Base-by-base conservation (phyloP, 2,888 invertebrate genomes). In the Lepas anatifera region DNA sequence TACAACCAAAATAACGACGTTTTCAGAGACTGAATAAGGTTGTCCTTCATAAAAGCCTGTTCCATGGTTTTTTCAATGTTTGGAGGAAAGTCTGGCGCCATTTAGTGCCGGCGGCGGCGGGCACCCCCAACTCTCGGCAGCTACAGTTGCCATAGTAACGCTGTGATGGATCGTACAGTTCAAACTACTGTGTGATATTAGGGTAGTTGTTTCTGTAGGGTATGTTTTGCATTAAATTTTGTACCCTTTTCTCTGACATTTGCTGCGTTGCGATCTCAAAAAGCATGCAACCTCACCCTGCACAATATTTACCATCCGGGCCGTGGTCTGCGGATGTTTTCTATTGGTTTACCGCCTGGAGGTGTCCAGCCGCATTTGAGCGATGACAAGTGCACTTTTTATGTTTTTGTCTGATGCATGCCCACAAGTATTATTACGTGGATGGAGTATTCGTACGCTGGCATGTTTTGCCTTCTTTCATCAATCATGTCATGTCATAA, bases 121-220 rank as follows among this genome's bases (percentile, higher is more conserved):
- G 41, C 41, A 16, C 11, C 41, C 41, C n/a, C n/a, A n/a, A n/a
- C n/a, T n/a, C n/a, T n/a, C n/a, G n/a, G n/a, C n/a, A n/a, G n/a
- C n/a, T n/a, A n/a, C n/a, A n/a, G 58, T 27, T 27, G 58, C 58
- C 58, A 58, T 58, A 58, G 18, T 29, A 22, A 58, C 29, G 58
- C 58, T 58, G 58, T 58, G 58, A 58, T 58, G 58, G 58, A 58
- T 58, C 58, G 58, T 58, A 58, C 58, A 58, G 58, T 58, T 58
- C 58, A 58, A 58, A 58, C 58, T 58, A 58, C 58, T 58, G 58
- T 58, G 58, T 58, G 58, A 58, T 58, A 58, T 58, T 58, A 58
- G 58, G 58, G 58, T 58, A 58, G 58, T 32, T 58, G 32, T 58
- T 32, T 58, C 58, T 58, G 58, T 58, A 58, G 58, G 58, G 58